These are phyloP conservation scores for Moxostoma hubbsi DNA, from an alignment of 2,797 vertebrate genomes.

Conservation along the genomic window DNA sequence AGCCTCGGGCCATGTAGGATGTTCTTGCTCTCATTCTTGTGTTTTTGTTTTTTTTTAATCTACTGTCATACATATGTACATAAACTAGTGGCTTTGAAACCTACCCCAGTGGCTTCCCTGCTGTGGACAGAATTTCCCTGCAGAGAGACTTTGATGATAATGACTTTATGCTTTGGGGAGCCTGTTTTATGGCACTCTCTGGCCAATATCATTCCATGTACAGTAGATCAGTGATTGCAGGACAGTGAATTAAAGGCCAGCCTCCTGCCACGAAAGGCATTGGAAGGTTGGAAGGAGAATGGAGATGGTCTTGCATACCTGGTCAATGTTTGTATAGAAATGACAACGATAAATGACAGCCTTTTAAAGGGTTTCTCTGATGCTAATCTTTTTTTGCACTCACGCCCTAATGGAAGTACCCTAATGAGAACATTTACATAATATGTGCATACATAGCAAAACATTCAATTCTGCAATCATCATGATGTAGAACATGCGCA, in stretches of 20 bases:
- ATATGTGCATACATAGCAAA: no score
- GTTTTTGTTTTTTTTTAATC: constrained; percentile 29
- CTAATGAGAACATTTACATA: no score
- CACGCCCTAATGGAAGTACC: no score
- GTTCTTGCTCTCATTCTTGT: constrained; percentile 37
- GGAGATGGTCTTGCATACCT: constrained; percentile 36
- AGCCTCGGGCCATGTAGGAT: constrained; percentile 42
- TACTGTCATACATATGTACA: constrained; percentile 42
- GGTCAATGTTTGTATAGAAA: constrained; percentile 1
- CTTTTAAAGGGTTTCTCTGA: no score
- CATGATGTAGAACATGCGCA: constrained; percentile 14
- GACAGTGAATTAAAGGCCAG: constrained; percentile 40
- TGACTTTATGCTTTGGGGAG: constrained; percentile 50
- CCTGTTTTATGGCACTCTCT: constrained; percentile 27
- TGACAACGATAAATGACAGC: background rate
- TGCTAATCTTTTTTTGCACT: no score
- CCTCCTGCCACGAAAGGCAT: constrained; percentile 19
- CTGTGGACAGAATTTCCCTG: constrained; percentile 50
- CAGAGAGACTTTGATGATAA: constrained; percentile 58
- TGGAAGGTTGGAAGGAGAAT: background rate
- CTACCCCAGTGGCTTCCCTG: constrained; percentile 25
- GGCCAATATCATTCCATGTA: constrained; percentile 11
- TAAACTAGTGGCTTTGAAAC: constrained; percentile 49
- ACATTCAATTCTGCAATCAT: background rate
- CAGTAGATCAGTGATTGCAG: constrained; percentile 39